Evolutionary conservation across 2,113 vertebrate genomes (phyloP).

Genomic region (Sceloporus tristichus): DNA sequence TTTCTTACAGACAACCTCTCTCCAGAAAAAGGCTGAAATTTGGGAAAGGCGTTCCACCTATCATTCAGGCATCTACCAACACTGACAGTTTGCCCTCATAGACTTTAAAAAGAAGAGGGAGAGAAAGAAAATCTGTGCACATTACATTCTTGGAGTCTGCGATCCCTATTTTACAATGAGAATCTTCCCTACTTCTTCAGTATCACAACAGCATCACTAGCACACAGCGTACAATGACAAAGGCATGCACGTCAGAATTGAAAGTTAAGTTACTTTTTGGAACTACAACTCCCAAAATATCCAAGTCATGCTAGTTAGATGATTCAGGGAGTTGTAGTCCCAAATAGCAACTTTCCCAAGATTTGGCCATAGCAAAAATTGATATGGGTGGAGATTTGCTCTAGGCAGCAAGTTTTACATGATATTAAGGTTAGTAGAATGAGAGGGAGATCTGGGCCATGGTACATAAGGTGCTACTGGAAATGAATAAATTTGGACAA

Average conservation of each 20-base stretch:
- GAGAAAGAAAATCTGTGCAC: background rate
- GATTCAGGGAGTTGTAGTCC: too few species aligned
- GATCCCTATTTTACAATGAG: background rate
- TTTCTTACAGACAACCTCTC: slow-evolving; percentile 3
- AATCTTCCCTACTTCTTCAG: background rate
- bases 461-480: background rate
- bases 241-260: too few species aligned
- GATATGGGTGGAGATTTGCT: background rate
- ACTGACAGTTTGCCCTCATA: background rate
- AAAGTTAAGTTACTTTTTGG: too few species aligned
- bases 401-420: background rate
- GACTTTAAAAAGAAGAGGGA: background rate
- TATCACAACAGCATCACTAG: background rate
- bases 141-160: background rate
- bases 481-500: background rate
- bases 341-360: too few species aligned
- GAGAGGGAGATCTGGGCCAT: background rate
- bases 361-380: background rate
- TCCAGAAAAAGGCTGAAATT: background rate
- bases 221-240: too few species aligned
- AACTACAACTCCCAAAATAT: too few species aligned
- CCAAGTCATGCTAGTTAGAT: too few species aligned
- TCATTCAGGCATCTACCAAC: too few species aligned
- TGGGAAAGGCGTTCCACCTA: background rate
- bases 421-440: background rate